Conservation (phyloP, 2,113 vertebrate genomes). For the Apus apus region DNA sequence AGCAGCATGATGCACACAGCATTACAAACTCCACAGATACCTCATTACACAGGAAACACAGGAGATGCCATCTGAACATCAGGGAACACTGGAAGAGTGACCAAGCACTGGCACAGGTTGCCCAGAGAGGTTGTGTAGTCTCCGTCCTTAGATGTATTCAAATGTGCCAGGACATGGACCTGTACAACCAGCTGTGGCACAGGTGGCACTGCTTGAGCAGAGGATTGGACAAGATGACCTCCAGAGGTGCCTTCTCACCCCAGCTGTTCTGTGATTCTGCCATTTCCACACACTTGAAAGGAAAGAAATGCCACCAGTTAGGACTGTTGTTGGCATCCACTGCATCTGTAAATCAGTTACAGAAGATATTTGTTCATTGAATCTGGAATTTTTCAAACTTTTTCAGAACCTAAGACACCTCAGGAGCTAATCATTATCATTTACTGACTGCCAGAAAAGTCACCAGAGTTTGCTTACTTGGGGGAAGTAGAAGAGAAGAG, state of each 20-base stretch:
- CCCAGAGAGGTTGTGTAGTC: not conserved
- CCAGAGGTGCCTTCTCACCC: not conserved
- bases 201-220: not conserved
- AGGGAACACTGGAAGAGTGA: not conserved
- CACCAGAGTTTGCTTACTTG: not conserved
- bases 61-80: not conserved
- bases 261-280: not conserved
- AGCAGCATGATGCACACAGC: not conserved
- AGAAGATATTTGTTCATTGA: not conserved
- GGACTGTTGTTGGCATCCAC: not conserved
- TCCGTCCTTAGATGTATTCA: not conserved
- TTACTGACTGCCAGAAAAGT: not conserved
- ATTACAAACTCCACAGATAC: not conserved
- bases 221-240: not conserved
- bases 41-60: not conserved
- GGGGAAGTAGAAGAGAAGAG: not conserved
- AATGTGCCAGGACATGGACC: not conserved
- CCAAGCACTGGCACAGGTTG: not conserved
- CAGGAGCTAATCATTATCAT: conserved; percentile 2
- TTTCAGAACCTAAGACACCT: not conserved
- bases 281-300: not conserved
- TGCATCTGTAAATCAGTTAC: conserved; percentile 23
- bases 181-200: not conserved
- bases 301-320: not conserved
- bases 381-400: not conserved